Evolutionary conservation across 2,888 invertebrate species (phyloP).

Genomic region (Phalangium opilio): DNA sequence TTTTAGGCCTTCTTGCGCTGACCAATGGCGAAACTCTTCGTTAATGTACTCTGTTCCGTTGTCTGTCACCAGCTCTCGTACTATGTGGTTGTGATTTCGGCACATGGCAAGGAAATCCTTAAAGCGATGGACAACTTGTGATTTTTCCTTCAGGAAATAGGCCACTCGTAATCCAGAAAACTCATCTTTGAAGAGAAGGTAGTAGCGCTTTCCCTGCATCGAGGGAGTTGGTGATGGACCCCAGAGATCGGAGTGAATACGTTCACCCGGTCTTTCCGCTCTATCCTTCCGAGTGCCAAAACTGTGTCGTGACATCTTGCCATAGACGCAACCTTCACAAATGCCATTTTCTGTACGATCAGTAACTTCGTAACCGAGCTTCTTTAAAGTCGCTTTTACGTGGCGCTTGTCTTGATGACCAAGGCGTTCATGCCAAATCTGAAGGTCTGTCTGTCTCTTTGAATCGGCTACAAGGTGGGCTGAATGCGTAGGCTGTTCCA

Average conservation of each 20-base stretch:
- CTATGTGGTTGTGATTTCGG: not conserved
- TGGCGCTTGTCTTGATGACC: slow-evolving; percentile 3
- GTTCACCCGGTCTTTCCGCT: no score
- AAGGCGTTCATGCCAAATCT: slow-evolving; percentile 3
- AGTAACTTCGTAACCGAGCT: no score
- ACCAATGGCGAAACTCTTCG: slow-evolving; percentile 7
- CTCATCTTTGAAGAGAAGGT: slow-evolving; percentile 15
- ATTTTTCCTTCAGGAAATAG: slow-evolving; percentile 7
- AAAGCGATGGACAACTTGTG: slow-evolving; percentile 1
- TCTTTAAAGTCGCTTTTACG: no score
- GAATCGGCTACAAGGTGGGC: no score
- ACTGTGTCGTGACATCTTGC: slow-evolving; percentile 1
- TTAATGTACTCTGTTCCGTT: slow-evolving; percentile 13
- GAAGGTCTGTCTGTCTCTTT: no score
- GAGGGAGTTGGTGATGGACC: slow-evolving; percentile 8
- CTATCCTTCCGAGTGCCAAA: slow-evolving; percentile 7
- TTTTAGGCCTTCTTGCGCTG: slow-evolving; percentile 7
- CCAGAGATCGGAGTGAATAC: no score
- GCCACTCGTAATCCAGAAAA: slow-evolving; percentile 6
- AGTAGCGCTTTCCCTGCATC: slow-evolving; percentile 6
- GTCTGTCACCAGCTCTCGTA: slow-evolving; percentile 10
- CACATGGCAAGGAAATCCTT: slow-evolving; percentile 2
- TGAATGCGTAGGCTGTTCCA: no score
- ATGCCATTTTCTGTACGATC: not conserved
- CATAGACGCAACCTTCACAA: slow-evolving; percentile 7